Conservation (phyloP, 2,113 vertebrate genomes). For the Lipotes vexillifer region DNA sequence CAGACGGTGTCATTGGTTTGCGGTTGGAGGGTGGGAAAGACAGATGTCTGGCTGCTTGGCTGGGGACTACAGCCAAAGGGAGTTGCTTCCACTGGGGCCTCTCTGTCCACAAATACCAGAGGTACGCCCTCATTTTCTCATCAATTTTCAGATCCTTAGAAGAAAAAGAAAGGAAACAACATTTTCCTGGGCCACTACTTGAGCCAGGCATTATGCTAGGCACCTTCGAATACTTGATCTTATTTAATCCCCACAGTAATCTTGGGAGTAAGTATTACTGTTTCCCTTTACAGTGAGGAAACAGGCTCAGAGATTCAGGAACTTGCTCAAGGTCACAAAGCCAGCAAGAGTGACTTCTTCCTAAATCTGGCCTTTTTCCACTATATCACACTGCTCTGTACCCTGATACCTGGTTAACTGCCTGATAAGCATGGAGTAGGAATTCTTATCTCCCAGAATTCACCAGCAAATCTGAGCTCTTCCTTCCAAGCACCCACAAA, state of each 20-base stretch:
- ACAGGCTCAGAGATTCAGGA: constrained; percentile 39
- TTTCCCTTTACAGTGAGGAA: constrained; percentile 16
- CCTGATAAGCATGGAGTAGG: neutral
- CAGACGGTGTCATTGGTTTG: neutral
- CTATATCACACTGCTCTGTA: neutral
- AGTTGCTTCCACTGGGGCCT: constrained; percentile 43
- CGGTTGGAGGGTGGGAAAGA: constrained; percentile 21
- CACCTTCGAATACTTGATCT: neutral
- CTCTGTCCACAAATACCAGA: constrained; percentile 60
- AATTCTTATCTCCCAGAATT: neutral
- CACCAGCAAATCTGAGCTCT: constrained; percentile 8
- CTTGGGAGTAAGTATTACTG: neutral
- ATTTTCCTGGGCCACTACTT: constrained; percentile 36
- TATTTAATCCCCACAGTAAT: neutral
- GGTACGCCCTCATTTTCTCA: constrained; percentile 49
- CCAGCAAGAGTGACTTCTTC: constrained; percentile 1
- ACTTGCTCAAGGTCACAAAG: constrained; percentile 39
- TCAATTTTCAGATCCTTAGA: constrained; percentile 52
- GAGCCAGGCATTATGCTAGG: neutral
- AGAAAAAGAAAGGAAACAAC: constrained; percentile 42
- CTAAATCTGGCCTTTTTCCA: neutral
- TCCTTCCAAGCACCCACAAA: constrained; percentile 28
- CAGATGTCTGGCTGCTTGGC: constrained; percentile 46
- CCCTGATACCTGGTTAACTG: neutral
- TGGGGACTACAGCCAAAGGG: constrained; percentile 54